Evolutionary conservation across 2,113 vertebrate genomes (phyloP).

Genomic region (Pao palembangensis): DNA sequence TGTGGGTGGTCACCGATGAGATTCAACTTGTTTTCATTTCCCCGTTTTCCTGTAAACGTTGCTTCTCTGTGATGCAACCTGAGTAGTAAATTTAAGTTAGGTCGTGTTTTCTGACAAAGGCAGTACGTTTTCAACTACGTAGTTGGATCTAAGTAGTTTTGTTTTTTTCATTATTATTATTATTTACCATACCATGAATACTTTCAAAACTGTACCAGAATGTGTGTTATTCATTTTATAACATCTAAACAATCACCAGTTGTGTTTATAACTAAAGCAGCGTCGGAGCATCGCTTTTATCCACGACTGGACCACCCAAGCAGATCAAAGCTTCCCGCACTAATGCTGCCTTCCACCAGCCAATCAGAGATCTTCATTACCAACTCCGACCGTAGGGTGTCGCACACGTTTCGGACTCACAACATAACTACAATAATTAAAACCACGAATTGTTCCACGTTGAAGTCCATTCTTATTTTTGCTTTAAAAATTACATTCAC

Average conservation of each 20-base stretch:
- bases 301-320: slow-evolving; percentile 55
- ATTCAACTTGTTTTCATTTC: slow-evolving; percentile 5
- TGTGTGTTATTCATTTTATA: too few relatives aligned
- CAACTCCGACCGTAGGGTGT: not conserved
- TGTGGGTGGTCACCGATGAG: slow-evolving; percentile 67
- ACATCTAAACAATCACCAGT: not conserved
- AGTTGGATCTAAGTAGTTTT: too few relatives aligned
- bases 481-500: not conserved
- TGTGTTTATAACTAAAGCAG: slow-evolving; percentile 36
- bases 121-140: too few relatives aligned
- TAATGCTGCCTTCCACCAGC: slow-evolving; percentile 15
- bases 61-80: not conserved
- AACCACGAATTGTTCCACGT: too few relatives aligned
- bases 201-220: too few relatives aligned
- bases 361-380: slow-evolving; percentile 37
- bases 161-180: too few relatives aligned
- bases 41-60: not conserved
- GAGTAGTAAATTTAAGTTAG: too few relatives aligned
- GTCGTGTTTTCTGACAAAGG: too few relatives aligned
- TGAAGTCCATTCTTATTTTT: too few relatives aligned
- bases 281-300: not conserved
- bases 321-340: slow-evolving; percentile 68
- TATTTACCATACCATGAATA: too few relatives aligned
- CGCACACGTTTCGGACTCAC: not conserved
- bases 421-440: too few relatives aligned